Evolutionary conservation across 2,113 vertebrate genomes (phyloP).

Genomic region (Crocuta crocuta): DNA sequence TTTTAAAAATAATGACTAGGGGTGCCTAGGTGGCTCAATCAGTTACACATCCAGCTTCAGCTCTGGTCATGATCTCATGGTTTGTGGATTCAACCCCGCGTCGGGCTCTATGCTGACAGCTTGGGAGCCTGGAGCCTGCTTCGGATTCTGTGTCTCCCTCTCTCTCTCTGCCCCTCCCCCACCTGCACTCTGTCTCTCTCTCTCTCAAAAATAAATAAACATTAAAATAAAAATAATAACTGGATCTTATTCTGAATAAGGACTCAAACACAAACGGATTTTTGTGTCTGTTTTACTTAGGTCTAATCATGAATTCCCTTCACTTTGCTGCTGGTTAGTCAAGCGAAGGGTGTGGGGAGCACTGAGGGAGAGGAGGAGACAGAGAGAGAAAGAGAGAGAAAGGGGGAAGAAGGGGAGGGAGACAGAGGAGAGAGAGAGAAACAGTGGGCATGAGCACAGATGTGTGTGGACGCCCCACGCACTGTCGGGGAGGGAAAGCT

Average conservation of each 20-base stretch:
- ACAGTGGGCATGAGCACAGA: accelerated
- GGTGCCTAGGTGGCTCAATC: no score
- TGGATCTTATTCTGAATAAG: neutral
- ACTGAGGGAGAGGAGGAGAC: neutral
- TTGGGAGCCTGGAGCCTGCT: no score
- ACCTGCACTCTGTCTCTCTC: no score
- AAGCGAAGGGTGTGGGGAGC: neutral
- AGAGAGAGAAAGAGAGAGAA: accelerated
- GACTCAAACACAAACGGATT: neutral
- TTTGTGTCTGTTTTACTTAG: neutral
- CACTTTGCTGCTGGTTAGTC: neutral
- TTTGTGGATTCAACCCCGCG: no score
- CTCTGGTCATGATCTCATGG: no score
- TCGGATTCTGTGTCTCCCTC: no score
- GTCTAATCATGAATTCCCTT: neutral
- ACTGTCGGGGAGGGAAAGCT: accelerated
- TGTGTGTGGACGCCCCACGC: accelerated
- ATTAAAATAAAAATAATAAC: neutral
- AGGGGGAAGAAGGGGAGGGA: no score
- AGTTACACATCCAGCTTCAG: no score
- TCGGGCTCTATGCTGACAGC: no score
- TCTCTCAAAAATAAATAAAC: no score
- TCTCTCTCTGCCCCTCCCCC: no score
- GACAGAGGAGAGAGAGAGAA: no score
- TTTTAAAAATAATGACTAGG: neutral